A percentile compares a stretch with the other conserved stretches of the same genome.
Evolutionary conservation across 1,140 invertebrate genomes (phyloP).

Genomic region (Penaeus vannamei): DNA sequence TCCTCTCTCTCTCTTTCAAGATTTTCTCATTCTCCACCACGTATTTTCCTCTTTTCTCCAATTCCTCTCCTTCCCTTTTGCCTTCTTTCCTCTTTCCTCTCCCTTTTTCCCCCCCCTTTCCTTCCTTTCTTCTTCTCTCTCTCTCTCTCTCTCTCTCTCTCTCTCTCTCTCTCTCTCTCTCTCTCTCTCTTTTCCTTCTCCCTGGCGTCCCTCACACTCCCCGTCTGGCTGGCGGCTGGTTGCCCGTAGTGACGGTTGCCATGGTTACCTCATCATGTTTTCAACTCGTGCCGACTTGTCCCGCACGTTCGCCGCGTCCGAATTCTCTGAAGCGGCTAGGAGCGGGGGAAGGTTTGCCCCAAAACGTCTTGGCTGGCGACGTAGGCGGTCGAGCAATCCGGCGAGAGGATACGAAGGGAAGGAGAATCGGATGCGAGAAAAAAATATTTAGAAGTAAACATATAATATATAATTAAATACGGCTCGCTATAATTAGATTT

Average conservation of each 20-base stretch:
- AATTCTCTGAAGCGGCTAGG: background rate
- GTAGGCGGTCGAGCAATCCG: background rate
- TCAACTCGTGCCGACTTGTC: conserved; percentile 53
- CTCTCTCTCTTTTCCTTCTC: background rate
- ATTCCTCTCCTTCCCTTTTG: too few species aligned
- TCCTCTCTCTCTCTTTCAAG: too few species aligned
- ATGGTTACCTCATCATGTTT: conserved; percentile 56
- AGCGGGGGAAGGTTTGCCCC: background rate
- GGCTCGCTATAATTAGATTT: conserved; percentile 1
- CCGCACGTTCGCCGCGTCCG: conserved; percentile 35
- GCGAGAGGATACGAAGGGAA: background rate
- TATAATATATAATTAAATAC: background rate
- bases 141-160: background rate
- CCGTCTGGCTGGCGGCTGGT: conserved; percentile 32
- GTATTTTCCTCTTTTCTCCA: too few species aligned
- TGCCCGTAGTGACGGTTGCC: conserved; percentile 47
- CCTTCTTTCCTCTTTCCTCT: too few species aligned
- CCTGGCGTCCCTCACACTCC: background rate
- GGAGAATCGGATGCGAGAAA: background rate
- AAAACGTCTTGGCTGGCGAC: background rate
- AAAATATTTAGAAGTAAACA: background rate
- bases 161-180: background rate
- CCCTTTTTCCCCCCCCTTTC: background rate
- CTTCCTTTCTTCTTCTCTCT: background rate
- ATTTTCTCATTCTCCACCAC: too few species aligned